Conservation (phyloP, 2,113 vertebrate genomes). For the Mus pahari region DNA sequence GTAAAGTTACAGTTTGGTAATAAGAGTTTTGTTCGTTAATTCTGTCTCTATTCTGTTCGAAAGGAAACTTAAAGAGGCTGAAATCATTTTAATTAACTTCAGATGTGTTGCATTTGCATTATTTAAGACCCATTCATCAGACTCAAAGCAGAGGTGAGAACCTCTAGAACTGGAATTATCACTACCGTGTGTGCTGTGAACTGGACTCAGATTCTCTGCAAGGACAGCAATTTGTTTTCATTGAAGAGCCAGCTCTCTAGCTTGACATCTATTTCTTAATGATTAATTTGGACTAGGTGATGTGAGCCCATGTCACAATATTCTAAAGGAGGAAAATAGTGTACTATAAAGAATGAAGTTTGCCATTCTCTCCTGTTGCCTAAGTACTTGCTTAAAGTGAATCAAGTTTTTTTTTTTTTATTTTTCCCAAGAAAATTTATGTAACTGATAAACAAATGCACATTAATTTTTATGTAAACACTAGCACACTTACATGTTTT, state of each 20-base stretch:
- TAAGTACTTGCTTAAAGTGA: background rate
- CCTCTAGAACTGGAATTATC: background rate
- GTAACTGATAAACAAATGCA: background rate
- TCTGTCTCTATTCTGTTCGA: background rate
- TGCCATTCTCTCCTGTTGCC: background rate
- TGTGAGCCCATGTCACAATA: background rate
- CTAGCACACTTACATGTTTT: background rate
- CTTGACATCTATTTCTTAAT: background rate
- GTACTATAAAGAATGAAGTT: background rate
- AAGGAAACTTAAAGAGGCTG: slow-evolving; percentile 30
- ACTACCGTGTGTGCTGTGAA: background rate
- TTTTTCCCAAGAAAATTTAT: slow-evolving; percentile 51
- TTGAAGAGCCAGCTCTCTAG: background rate
- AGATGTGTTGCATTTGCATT: slow-evolving; percentile 52
- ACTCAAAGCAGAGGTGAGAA: background rate
- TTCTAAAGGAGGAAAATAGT: slow-evolving; percentile 13
- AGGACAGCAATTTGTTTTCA: background rate
- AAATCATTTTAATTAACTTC: slow-evolving; percentile 43
- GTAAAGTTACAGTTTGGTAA: slow-evolving; percentile 39
- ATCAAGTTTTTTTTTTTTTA: background rate
- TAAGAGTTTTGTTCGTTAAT: slow-evolving; percentile 48
- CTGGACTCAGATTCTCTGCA: background rate
- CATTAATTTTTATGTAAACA: background rate
- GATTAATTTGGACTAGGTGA: slow-evolving; percentile 37
- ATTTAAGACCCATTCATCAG: slow-evolving; percentile 47